phyloP scores from a whole-genome alignment of 2,797 vertebrate species.

The Chelonia mydas region DNA sequence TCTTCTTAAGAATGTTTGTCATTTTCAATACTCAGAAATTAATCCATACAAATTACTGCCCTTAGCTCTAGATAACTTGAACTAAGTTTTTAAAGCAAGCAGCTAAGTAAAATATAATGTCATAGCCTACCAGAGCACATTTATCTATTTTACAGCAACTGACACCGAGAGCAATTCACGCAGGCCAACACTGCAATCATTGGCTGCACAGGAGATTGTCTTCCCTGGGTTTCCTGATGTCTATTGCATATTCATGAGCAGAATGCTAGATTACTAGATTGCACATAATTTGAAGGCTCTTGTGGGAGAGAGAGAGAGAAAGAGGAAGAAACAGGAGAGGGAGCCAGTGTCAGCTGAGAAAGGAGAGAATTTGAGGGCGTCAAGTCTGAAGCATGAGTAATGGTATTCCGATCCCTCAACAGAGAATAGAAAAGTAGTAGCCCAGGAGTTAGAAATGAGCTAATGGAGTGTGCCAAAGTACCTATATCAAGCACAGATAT shows the following conservation, averaged over 20 bases:
- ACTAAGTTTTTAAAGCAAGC: conserved; percentile 26
- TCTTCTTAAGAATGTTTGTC: conserved; percentile 50
- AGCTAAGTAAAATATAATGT: neutral
- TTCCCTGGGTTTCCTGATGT: neutral
- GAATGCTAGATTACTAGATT: neutral
- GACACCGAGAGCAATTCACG: neutral
- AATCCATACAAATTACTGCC: neutral
- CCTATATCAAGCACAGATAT: neutral
- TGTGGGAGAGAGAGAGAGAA: neutral
- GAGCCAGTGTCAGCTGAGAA: neutral
- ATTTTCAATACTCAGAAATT: conserved; percentile 31
- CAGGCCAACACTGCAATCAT: neutral
- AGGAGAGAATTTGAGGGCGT: neutral
- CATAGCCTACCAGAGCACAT: neutral
- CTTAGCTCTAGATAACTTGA: neutral
- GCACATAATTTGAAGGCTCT: neutral
- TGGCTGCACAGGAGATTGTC: neutral
- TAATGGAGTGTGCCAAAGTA: neutral
- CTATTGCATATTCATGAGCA: neutral
- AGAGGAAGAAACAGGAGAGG: fast-evolving
- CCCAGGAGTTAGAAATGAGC: neutral
- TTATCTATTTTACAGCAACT: neutral
- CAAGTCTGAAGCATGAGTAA: neutral
- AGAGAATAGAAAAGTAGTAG: neutral
- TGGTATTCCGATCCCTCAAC: neutral